Conservation (phyloP, 1,140 invertebrate genomes). For the Stenopsyche tienmushanensis region DNA sequence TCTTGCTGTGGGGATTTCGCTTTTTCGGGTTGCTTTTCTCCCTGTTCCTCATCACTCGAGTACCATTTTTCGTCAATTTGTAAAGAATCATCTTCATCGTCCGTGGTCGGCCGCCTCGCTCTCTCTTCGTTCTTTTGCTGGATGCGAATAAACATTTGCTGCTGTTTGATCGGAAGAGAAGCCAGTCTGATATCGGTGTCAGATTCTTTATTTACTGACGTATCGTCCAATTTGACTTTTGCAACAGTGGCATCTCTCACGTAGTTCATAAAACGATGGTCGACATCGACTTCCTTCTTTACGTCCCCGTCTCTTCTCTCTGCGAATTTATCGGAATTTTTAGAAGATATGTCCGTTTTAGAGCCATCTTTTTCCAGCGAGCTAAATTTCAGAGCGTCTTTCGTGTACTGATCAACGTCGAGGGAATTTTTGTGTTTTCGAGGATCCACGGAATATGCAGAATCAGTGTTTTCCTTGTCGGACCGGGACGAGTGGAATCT, state of each 20-base stretch:
- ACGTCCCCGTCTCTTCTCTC: constrained; percentile 21
- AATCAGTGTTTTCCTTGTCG: constrained; percentile 27
- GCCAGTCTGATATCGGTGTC: constrained; percentile 55
- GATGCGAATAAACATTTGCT: constrained; percentile 63
- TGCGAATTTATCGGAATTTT: constrained; percentile 15
- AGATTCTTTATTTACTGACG: constrained; percentile 48
- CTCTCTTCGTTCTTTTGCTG: constrained; percentile 52
- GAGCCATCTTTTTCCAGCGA: constrained; percentile 52
- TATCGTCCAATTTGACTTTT: constrained; percentile 41
- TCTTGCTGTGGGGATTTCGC: constrained; percentile 47
- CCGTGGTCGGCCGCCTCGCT: constrained; percentile 54
- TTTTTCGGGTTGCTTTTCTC: constrained; percentile 42
- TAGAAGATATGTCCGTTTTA: constrained; percentile 48
- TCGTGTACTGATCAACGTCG: constrained; percentile 56
- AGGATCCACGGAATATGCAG: constrained; percentile 38
- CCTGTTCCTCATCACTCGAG: constrained; percentile 69
- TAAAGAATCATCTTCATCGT: constrained; percentile 57
- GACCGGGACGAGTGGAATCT: constrained; percentile 48
- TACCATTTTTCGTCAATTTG: constrained; percentile 73
- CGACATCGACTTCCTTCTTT: constrained; percentile 55
- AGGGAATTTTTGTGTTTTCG: constrained; percentile 50
- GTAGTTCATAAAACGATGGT: constrained; percentile 54
- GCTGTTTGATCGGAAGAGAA: constrained; percentile 63
- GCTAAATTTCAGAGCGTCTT: constrained; percentile 56
- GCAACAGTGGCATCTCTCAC: constrained; percentile 47